These are phyloP conservation scores for Marasmarcha lunaedactyla DNA, from an alignment of 2,888 invertebrate genomes.

Conservation along the genomic window DNA sequence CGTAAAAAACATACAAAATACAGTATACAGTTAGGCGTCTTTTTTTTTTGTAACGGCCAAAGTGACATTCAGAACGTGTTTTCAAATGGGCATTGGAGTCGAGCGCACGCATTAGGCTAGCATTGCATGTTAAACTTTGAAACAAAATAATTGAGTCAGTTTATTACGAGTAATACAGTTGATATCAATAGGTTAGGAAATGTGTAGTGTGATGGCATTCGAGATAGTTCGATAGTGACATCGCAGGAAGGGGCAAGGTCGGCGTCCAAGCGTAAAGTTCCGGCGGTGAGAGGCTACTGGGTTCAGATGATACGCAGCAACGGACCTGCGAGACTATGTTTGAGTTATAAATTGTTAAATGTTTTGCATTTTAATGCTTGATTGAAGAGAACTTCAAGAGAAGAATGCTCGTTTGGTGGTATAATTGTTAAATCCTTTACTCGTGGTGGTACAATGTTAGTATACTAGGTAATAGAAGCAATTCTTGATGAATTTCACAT, in stretches of 20 bases:
- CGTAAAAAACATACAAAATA: too few relatives aligned
- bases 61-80: conserved; percentile 1
- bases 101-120: background rate
- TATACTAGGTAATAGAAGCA: too few relatives aligned
- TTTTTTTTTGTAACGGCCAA: background rate
- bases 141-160: background rate
- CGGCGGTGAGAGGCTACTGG: conserved; percentile 37
- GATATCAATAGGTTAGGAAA: background rate
- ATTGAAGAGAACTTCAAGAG: too few relatives aligned
- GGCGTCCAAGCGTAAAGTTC: conserved; percentile 60
- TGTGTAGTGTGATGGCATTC: conserved; percentile 2
- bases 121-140: background rate
- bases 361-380: too few relatives aligned
- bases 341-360: too few relatives aligned
- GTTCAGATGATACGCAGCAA: background rate
- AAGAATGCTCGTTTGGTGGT: too few relatives aligned
- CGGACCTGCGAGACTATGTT: too few relatives aligned
- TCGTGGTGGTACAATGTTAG: too few relatives aligned
- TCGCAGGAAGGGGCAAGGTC: conserved; percentile 62
- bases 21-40: too few relatives aligned
- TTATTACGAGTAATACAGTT: background rate
- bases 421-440: too few relatives aligned
- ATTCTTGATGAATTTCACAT: too few relatives aligned
- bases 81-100: conserved; percentile 1
- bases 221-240: conserved; percentile 20